Evolutionary conservation across 1,140 invertebrate species (phyloP).

Genomic region (Drosophila nebulosa): DNA sequence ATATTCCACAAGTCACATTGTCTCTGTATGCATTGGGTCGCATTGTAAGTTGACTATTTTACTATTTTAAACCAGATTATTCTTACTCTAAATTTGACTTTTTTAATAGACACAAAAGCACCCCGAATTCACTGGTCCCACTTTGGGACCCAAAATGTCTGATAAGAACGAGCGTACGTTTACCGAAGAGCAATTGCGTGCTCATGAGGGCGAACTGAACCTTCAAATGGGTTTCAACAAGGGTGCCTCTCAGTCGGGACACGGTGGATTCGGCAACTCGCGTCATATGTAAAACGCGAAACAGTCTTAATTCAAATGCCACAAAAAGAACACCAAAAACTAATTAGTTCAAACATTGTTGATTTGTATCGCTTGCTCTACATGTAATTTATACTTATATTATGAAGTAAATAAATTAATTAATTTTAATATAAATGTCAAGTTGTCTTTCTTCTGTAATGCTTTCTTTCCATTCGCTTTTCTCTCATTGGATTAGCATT

Average conservation of each 20-base stretch:
- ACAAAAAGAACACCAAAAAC: constrained; percentile 40
- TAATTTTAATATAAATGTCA: constrained; percentile 75
- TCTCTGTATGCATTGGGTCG: constrained; percentile 93
- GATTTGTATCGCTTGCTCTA: constrained; percentile 63
- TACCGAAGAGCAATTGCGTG: constrained; percentile 96
- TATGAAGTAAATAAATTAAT: constrained; percentile 78
- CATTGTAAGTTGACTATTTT: constrained; percentile 86
- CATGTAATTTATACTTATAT: constrained; percentile 76
- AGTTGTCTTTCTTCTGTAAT: constrained; percentile 16
- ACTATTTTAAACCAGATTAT: neutral
- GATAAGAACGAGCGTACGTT: constrained; percentile 96
- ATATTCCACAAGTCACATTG: constrained; percentile 97
- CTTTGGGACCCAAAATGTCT: constrained; percentile 95
- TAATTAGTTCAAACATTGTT: constrained; percentile 66
- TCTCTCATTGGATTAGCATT: constrained; percentile 52
- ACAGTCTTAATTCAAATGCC: neutral
- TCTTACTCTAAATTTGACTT: neutral
- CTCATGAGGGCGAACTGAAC: constrained; percentile 93
- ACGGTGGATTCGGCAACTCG: constrained; percentile 96
- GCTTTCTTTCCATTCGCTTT: neutral
- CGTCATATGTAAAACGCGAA: constrained; percentile 89
- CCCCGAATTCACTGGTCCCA: constrained; percentile 94
- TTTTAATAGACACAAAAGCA: constrained; percentile 92
- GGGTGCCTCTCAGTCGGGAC: constrained; percentile 92
- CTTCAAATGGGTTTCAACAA: constrained; percentile 99